Evolutionary conservation across 2,113 vertebrate species (phyloP).

Genomic region (Sakesphorus luctuosus): DNA sequence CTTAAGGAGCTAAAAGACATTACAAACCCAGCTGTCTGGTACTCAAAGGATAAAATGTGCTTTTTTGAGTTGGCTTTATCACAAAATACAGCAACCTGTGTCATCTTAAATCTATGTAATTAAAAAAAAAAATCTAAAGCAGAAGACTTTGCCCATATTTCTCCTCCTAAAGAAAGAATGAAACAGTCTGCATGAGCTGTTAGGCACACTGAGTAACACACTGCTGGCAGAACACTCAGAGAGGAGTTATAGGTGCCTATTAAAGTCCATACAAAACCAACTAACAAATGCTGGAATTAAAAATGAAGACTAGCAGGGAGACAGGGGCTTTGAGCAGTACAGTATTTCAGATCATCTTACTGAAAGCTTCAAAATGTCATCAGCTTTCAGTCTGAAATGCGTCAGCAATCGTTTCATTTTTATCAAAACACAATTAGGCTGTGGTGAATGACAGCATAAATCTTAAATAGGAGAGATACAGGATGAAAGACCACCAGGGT

Average conservation of each 20-base stretch:
- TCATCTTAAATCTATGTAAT: background rate
- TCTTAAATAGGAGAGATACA: conserved; percentile 82
- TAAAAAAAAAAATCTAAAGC: fast-evolving
- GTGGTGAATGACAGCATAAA: conserved; percentile 84
- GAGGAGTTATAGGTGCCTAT: background rate
- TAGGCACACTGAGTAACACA: background rate
- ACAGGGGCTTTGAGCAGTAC: conserved; percentile 39
- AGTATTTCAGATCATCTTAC: conserved; percentile 75
- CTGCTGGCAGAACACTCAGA: background rate
- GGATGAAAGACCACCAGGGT: conserved; percentile 81
- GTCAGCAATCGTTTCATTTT: conserved; percentile 78
- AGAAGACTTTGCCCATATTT: background rate
- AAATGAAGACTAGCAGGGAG: conserved; percentile 25
- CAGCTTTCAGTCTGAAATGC: conserved; percentile 74
- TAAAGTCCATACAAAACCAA: background rate
- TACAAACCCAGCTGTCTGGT: background rate
- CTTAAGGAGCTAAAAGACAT: background rate
- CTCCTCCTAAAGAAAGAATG: background rate
- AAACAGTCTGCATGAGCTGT: background rate
- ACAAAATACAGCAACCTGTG: background rate
- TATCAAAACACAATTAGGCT: conserved; percentile 84
- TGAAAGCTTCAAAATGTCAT: conserved; percentile 75
- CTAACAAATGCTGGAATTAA: conserved; percentile 44
- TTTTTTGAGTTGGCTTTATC: background rate
- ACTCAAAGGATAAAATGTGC: background rate